Base-by-base conservation (phyloP, 2,888 invertebrate genomes). In the Pilophorus perplexus region DNA sequence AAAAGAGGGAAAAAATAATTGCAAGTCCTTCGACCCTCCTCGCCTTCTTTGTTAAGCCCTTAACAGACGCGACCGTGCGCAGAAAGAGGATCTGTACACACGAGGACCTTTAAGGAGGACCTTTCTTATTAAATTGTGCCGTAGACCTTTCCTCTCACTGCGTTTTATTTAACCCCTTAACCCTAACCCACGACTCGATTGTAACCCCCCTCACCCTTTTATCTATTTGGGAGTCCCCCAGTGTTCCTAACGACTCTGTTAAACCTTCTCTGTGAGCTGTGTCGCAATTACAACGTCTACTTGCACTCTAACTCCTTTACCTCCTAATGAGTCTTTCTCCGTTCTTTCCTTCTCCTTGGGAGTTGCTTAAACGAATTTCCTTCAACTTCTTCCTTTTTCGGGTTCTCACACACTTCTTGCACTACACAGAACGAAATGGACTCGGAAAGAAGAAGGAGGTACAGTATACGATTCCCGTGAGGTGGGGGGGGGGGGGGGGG, bases 51-150 rank as follows among this genome's bases (percentile, higher is more conserved):
- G 52, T 52, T 52, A 48, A 48, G 48, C 48, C 48, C 48, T 48
- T 48, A 48, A 28, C 18, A 25, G 52, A 14, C 52, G 52, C 52
- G 52, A 18, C 28, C 52, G 52, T 52, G 52, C 52, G 52, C 52
- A 25, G 52, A 52, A 52, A 52, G 28, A 52, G 52, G 52, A 52
- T 52, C 28, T 18, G 52, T 27, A 52, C 52, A 52, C 52, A 52
- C 52, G 28, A 52, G 28, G 52, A 28, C 52, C 52, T 23, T 52
- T 52, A 52, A 52, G 52, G 52, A 52, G 28, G 46, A 18, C 52
- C 52, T 52, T 52, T 52, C 52, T 52, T 52, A 52, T 52, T 52
- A 52, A 52, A 52, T 52, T 52, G 52, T 52, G 16, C 52, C 52
- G 25, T 28, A 28, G 27, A 14, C 27, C 52, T 28, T 27, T 27